phyloP scores from a whole-genome alignment of 1,140 invertebrate species.

The Caligus rogercresseyi region DNA sequence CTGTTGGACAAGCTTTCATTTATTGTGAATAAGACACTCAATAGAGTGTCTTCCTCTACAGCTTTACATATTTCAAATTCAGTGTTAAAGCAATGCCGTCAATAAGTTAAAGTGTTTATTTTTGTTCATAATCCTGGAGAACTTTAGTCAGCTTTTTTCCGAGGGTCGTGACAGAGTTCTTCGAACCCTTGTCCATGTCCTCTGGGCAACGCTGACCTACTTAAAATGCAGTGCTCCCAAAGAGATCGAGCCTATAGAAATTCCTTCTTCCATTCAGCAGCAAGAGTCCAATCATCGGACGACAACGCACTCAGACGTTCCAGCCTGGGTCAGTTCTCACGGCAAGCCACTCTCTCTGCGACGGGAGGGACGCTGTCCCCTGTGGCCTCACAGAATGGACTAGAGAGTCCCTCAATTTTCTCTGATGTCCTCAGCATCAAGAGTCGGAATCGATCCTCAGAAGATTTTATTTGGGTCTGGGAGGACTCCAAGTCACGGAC shows the following conservation, averaged over 20 bases:
- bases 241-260: not conserved
- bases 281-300: not conserved
- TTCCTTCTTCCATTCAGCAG: not conserved
- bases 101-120: no score
- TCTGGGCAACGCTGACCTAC: not conserved
- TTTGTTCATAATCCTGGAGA: no score
- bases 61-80: no score
- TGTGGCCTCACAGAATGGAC: not conserved
- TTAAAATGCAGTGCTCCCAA: not conserved
- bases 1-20: no score
- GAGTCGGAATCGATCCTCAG: not conserved
- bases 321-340: not conserved
- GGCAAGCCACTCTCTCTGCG: not conserved
- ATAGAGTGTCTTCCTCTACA: no score
- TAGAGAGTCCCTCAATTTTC: not conserved
- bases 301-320: not conserved
- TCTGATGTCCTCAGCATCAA: not conserved
- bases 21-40: no score
- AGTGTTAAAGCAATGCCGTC: no score
- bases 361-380: not conserved
- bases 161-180: not conserved
- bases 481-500: not conserved
- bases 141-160: not conserved
- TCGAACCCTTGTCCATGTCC: not conserved
- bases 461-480: not conserved